Base-by-base conservation (phyloP, 1,140 invertebrate genomes). In the Drosophila funebris region DNA sequence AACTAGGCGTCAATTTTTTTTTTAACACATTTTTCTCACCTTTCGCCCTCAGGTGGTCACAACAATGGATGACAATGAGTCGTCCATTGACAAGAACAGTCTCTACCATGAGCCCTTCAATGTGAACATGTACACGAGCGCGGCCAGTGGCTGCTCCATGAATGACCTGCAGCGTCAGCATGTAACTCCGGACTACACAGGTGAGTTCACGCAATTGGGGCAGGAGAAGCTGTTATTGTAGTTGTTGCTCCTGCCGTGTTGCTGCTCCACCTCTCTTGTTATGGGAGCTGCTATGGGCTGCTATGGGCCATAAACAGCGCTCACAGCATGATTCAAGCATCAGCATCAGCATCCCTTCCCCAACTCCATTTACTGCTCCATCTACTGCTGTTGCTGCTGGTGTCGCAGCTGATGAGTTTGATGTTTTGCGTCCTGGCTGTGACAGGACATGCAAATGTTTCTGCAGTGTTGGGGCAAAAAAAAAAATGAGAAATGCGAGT, bases 81-180 rank as follows among this genome's bases (percentile, higher is more conserved):
- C 89, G 58, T 91, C 90, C 64, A 92, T 92, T 76, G 92, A 92
- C 89, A 93, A 93, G 82, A 91, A 84, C 58, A 91, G 91, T 73
- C 78, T 93, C 29, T 93, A 93, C 80, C 92, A 93, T 74, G 93
- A 93, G 80, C 92, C 92, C 50, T 92, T 91, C 89, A 92, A 92
- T 74, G 83, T 92, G 61, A 93, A 92, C 76, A 92, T 92, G 87
- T 93, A 92, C 78, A 90, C 91, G 50, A 92, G 90, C 85, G 90
- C 90, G 63, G 91, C 90, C 48, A 92, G 91, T 66, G 91, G 80
- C 39, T 91, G 91, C 67, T 90, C 90, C 57, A 83, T 91, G 76
- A 91, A 92, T 78, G 91, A 91, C 80, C 84, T 91, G 73, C 92
- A 91, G 77, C 84, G 90, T 66, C 91, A 91, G 72, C 91, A 92